Base-by-base conservation (phyloP, 2,888 invertebrate genomes). In the Phengaris alcon region DNA sequence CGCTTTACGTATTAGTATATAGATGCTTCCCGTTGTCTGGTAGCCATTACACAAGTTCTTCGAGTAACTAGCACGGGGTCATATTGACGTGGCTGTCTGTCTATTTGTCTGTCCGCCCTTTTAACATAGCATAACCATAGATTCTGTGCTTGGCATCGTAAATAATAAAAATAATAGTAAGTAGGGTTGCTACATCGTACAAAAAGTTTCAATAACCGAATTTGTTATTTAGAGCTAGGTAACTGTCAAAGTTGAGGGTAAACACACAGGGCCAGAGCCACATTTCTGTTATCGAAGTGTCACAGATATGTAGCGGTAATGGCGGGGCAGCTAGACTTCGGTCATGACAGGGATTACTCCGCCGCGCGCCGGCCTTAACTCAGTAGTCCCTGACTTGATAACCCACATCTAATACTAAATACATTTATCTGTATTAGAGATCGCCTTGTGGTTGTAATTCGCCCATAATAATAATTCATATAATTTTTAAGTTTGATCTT, bases 281-380 rank as follows among this genome's bases (percentile, higher is more conserved):
- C 68, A 72, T 35, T 72, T 12, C 72, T 54, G 72, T 72, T 72
- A 72, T 72, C 72, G 72, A 72, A 54, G 52, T 72, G 72, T 72
- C 72, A 54, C 72, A 72, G 72, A 72, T 52, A 44, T 72, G 72
- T 54, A 72, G 72, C 52, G 72, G 72, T 72, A 72, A 72, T 72
- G 54, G 72, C 72, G 12, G 22, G 22, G 51, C 15, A 9, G 70
- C 51, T 35, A 54, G 72, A 12, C 13, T 12, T 22, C 72, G 35
- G 44, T 22, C 72, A 35, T 72, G 72, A 72, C 72, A 72, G 72
- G 72, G 72, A 72, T 72, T 72, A 72, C n/a, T 44, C 13, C 35
- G 52, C 52, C 51, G 70, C n/a, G n/a, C 68, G 6, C 68, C 51
- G 48, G 5, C 52, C 48, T 2, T 35, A 35, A 4, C 35, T 7